phyloP scores from a whole-genome alignment of 2,888 invertebrate genomes.

The Drosophila mercatorum region DNA sequence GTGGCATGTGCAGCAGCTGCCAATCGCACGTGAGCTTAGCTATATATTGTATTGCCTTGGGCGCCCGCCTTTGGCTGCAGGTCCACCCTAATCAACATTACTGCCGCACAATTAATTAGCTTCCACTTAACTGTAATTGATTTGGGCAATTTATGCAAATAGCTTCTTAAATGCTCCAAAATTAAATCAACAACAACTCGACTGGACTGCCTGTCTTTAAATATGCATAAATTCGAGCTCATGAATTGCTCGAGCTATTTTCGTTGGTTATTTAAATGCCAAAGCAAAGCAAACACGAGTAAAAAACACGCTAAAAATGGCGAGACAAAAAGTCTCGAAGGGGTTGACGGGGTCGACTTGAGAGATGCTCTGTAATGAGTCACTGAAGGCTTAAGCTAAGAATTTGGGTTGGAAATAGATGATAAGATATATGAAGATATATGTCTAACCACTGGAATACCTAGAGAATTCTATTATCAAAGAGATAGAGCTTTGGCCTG shows the following conservation, averaged over 20 bases:
- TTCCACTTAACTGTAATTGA: slow-evolving; percentile 30
- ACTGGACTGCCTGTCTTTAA: slow-evolving; percentile 6
- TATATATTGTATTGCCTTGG: not conserved
- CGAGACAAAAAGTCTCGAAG: not conserved
- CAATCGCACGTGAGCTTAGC: not conserved
- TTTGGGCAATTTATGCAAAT: slow-evolving; percentile 28
- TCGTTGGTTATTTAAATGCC: slow-evolving; percentile 50
- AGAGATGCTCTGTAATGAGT: not conserved
- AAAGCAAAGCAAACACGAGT: slow-evolving; percentile 19
- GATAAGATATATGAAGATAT: too few species aligned
- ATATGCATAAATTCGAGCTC: slow-evolving; percentile 26
- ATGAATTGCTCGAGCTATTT: slow-evolving; percentile 27
- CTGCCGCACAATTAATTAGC: slow-evolving; percentile 17
- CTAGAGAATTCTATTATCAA: too few species aligned
- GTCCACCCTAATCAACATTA: slow-evolving; percentile 2
- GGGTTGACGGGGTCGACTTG: not conserved
- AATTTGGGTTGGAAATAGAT: too few species aligned
- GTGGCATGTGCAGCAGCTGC: not conserved
- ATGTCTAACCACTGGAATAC: too few species aligned
- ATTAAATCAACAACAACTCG: slow-evolving; percentile 21
- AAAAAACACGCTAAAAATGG: slow-evolving; percentile 10
- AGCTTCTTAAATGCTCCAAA: slow-evolving; percentile 23
- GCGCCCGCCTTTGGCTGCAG: slow-evolving; percentile 4
- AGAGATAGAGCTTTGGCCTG: too few species aligned
- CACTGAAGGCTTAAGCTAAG: too few species aligned